Evolutionary conservation across 2,888 invertebrate genomes (phyloP).

Genomic region (Agonum fuliginosum): DNA sequence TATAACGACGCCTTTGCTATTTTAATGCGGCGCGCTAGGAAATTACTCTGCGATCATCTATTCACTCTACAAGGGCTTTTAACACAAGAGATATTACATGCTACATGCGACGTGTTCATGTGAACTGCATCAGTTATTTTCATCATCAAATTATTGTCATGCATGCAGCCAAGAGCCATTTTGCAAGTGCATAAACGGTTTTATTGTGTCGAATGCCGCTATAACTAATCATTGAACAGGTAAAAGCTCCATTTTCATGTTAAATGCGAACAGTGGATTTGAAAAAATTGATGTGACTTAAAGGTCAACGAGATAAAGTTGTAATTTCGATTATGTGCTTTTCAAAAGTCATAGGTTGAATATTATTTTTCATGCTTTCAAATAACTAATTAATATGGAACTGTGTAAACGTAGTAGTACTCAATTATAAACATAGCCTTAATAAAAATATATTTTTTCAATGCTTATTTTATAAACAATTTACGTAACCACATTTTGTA

Average conservation of each 20-base stretch:
- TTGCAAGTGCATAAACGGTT: constrained; percentile 6
- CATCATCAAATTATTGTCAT: neutral
- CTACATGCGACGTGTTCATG: neutral
- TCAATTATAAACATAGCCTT: no score
- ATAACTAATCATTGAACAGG: constrained; percentile 1
- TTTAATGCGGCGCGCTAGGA: neutral
- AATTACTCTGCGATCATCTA: neutral
- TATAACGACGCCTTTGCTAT: neutral
- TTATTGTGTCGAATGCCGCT: neutral
- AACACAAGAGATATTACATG: neutral
- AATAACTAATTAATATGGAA: no score
- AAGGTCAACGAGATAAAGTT: neutral
- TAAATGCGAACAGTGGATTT: neutral
- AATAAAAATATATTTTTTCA: no score
- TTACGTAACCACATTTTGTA: no score
- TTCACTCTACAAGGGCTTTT: neutral
- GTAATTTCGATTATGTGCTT: neutral
- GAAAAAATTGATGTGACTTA: neutral
- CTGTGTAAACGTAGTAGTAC: no score
- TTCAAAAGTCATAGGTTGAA: no score
- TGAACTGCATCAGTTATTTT: neutral
- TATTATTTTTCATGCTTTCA: no score
- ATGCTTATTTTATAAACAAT: no score
- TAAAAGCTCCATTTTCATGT: constrained; percentile 4
- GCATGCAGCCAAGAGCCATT: neutral